Percentiles rank a stretch among this genome's conserved stretches.
phyloP scores from a whole-genome alignment of 2,113 vertebrate species.

The Anolis carolinensis region DNA sequence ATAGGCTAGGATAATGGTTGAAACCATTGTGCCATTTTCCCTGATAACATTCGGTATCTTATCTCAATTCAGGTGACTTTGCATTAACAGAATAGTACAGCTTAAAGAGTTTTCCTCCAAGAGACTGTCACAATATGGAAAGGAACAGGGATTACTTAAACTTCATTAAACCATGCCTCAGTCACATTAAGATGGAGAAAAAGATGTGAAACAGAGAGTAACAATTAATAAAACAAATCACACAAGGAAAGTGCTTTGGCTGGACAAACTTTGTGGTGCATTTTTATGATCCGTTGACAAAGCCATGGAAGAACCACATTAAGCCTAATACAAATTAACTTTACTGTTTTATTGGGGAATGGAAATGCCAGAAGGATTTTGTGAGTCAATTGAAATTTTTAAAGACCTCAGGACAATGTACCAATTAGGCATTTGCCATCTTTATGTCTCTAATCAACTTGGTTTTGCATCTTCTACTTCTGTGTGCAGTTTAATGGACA shows the following conservation, averaged over 20 bases:
- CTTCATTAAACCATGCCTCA: slow-evolving; percentile 17
- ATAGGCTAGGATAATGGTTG: neutral
- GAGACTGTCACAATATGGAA: neutral
- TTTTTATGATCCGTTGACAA: neutral
- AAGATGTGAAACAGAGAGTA: neutral
- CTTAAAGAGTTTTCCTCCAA: neutral
- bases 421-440: neutral
- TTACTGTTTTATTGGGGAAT: neutral
- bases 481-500: slow-evolving; percentile 18
- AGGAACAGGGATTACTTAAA: neutral
- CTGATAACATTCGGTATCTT: neutral
- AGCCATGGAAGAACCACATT: neutral
- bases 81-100: neutral
- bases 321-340: slow-evolving; percentile 15
- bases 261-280: slow-evolving; percentile 14
- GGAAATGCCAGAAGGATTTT: neutral
- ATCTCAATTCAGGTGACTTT: neutral
- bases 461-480: slow-evolving; percentile 21
- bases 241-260: neutral
- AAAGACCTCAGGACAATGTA: slow-evolving; percentile 11
- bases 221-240: neutral
- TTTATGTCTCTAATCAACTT: neutral
- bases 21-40: neutral
- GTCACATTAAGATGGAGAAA: slow-evolving; percentile 18
- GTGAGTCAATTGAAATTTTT: neutral